Evolutionary conservation across 2,888 invertebrate genomes (phyloP).

Genomic region (Kuschelorhynchus macadamiae): DNA sequence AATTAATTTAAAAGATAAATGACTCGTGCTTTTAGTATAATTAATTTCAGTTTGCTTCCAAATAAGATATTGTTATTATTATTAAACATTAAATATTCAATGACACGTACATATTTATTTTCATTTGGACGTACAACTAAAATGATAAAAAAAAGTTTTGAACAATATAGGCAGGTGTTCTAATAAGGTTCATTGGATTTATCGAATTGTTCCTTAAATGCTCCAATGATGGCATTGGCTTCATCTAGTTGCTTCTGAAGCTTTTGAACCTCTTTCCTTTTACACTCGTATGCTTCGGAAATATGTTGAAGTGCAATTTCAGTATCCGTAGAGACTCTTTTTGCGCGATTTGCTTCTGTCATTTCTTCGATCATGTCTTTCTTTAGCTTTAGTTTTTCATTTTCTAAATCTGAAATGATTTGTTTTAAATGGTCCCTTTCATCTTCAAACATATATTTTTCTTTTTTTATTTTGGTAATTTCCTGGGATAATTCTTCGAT

Average conservation of each 20-base stretch:
- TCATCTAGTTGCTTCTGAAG: constrained; percentile 54
- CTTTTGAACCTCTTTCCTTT: constrained; percentile 52
- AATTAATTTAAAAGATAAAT: no score
- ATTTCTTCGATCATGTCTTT: constrained; percentile 58
- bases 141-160: neutral
- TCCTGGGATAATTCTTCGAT: constrained; percentile 50
- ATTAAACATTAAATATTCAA: no score
- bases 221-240: constrained; percentile 53
- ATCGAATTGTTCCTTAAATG: constrained; percentile 58
- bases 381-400: constrained; percentile 55
- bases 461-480: constrained; percentile 45
- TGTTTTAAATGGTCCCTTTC: constrained; percentile 53
- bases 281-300: constrained; percentile 56
- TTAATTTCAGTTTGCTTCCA: no score
- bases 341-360: constrained; percentile 57
- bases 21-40: no score
- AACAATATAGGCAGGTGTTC: neutral
- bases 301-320: constrained; percentile 57
- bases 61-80: no score
- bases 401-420: constrained; percentile 53
- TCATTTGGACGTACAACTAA: neutral
- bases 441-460: constrained; percentile 52
- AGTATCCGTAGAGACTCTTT: constrained; percentile 55
- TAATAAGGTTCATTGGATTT: constrained; percentile 15
- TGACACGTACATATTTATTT: no score